Evolutionary conservation across 2,888 invertebrate genomes (phyloP), one percentile per base, ranked within the genome.

Genomic region (Hesperia comma): DNA sequence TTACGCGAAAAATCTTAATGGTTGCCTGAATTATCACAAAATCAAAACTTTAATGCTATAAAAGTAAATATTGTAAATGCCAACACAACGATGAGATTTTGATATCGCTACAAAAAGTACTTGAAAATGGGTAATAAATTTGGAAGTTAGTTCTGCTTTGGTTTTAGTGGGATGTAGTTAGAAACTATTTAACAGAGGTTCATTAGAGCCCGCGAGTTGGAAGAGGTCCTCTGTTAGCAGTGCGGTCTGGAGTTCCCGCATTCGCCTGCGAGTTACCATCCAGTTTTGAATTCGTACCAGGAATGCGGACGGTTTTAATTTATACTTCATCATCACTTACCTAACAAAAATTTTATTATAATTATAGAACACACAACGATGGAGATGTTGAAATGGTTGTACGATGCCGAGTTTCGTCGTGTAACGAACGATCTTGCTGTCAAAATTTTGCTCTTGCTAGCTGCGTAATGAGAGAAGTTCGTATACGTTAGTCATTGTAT

Each of bases 151-250:
- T 37, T 53, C 41, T 10, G 51, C 55, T 55, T 63, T 56, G 55
- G 43, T 58, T 64, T 53, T 64, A 32, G n/a, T 26, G 51, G 58
- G 37, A 21, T 21, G 21, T 40, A 53, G 63, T 51, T 64, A 17
- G 17, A 40, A 64, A 57, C 57, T 64, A 58, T 64, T 41, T 40
- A 58, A 64, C 64, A 64, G 58, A 58, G 58, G 64, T 58, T 58
- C 58, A 58, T 58, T 64, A 58, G 19, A 19, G 26, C 33, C 58
- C 17, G 51, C 49, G 49, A 51, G 26, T 19, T 56, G 40, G 64
- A 41, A n/a, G 53, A 43, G 58, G 53, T 53, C 63, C 46, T 63
- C 56, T 49, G 56, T 63, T 63, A 41, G 58, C 64, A n/a, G 53
- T 53, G 64, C 19, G 41, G 10, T 19, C 43, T 41, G 41, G 53